Evolutionary conservation across 2,113 vertebrate species (phyloP), one percentile per base, ranked within the genome.

Genomic region (Telmatochromis sp.): DNA sequence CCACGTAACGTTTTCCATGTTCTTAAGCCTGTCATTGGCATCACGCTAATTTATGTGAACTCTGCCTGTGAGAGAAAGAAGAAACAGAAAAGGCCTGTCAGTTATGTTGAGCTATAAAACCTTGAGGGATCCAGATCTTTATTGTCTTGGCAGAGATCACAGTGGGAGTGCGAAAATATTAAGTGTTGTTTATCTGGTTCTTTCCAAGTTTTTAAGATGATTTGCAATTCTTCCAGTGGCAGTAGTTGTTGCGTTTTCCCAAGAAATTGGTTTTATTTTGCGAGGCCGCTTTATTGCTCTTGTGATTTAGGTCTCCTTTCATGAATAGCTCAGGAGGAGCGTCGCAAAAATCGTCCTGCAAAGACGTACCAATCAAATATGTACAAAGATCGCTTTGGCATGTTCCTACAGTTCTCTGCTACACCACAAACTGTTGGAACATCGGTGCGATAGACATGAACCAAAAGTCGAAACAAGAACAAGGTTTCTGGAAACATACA

Each of bases 111-210:
- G 82, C 89, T 88, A 83, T 95, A 95, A 95, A 95, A 88, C 87
- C 86, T 81, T 12, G 63, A 90, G 78, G 63, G 82, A 84, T 88
- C 89, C 90, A 92, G 91, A 95, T 94, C 90, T 95, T 92, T 92
- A 93, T 92, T 91, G 87, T 87, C 86, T 91, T 95, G 94, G 93
- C 92, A 60, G 40, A 58, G 78, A 63, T 92, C 85, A 54, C 83
- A 71, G 80, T 65, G 82, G 87, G 83, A 80, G 92, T 89, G 87
- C 90, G 91, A 91, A 95, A 92, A 94, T 92, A 96, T 94, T 90
- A 95, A 93, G 89, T 93, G 89, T 90, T 94, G 94, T 95, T 95
- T 94, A 93, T 95, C 85, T 87, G 83, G 71, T 92, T 86, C 68
- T 82, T 31, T 94, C 94, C 94, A 95, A 90, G 58, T 87, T 92